phyloP scores from a whole-genome alignment of 1,140 invertebrate species.

The Argopecten irradians region DNA sequence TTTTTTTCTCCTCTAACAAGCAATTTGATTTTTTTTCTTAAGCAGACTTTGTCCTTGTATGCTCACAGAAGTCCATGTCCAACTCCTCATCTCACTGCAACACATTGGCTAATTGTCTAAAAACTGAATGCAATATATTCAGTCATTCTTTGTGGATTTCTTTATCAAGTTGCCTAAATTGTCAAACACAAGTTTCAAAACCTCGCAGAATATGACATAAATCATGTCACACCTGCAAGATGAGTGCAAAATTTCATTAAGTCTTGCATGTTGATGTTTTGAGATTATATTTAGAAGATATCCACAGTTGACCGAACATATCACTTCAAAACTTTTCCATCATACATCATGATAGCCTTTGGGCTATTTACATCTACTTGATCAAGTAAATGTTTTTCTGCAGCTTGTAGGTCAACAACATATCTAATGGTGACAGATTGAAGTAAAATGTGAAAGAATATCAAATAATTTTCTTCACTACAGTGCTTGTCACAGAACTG shows the following conservation, averaged over 20 bases:
- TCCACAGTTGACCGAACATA: not conserved
- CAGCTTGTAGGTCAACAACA: constrained; percentile 15
- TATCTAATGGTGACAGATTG: not conserved
- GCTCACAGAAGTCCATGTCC: not conserved
- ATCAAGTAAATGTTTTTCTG: constrained; percentile 1
- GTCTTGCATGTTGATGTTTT: too few relatives aligned
- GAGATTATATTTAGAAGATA: not conserved
- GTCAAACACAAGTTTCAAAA: not conserved
- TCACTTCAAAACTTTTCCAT: constrained; percentile 22
- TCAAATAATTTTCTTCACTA: not conserved
- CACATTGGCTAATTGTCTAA: not conserved
- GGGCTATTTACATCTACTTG: constrained; percentile 7
- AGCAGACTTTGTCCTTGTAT: constrained; percentile 21
- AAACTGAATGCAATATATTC: not conserved
- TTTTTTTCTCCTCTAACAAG: too few relatives aligned
- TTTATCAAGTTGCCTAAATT: not conserved
- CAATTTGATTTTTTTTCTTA: too few relatives aligned
- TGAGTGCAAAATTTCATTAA: too few relatives aligned
- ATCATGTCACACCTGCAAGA: not conserved
- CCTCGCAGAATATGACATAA: not conserved
- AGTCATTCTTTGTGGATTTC: constrained; percentile 3
- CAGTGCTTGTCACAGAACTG: not conserved
- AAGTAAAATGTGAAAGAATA: not conserved
- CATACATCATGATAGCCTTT: constrained; percentile 1
- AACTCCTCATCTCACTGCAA: constrained; percentile 6